Evolutionary conservation across 1,140 invertebrate genomes (phyloP), one percentile per base, ranked within the genome.

Genomic region (Trichogramma pretiosum): DNA sequence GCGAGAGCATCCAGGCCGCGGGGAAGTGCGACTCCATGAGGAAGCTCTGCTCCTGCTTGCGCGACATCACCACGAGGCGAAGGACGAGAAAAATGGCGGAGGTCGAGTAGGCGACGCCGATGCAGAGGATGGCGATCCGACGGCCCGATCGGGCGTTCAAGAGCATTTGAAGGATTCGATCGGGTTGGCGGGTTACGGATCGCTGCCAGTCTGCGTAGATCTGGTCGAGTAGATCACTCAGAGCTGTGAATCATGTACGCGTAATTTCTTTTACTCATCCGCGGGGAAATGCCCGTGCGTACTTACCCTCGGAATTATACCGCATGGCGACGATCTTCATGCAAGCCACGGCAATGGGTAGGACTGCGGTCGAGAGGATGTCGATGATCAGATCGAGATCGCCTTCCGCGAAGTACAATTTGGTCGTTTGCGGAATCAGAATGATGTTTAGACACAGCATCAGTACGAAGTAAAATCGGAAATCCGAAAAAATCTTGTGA

Each of bases 121-220:
- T 7, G 26, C 37, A 47, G 8, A 16, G 11, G n/a, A 3, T 13
- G 3, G 37, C 37, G 17, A 40, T 24, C 9, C 17, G 16, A 10
- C 30, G 28, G 13, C 37, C 37, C 11, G 10, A 5, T 23, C 3
- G 13, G 17, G 37, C n/a, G n/a, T n/a, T n/a, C n/a, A n/a, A n/a
- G n/a, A n/a, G n/a, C n/a, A n/a, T n/a, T n/a, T n/a, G n/a, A n/a
- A n/a, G n/a, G n/a, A n/a, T n/a, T n/a, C n/a, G n/a, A n/a, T 52
- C 7, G 24, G 48, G 43, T 24, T 46, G 19, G 5, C 26, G 21
- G 17, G 47, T 32, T 13, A 36, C 44, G 13, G 45, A 1, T 10
- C 16, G 21, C 7, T 41, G 46, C 54, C 54, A 58, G 26, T 58
- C 54, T 5, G 47, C 33, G 10, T 24, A 23, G 24, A 57, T 54